Evolutionary conservation across 2,797 vertebrate species (phyloP).

Genomic region (Botia almorhae): DNA sequence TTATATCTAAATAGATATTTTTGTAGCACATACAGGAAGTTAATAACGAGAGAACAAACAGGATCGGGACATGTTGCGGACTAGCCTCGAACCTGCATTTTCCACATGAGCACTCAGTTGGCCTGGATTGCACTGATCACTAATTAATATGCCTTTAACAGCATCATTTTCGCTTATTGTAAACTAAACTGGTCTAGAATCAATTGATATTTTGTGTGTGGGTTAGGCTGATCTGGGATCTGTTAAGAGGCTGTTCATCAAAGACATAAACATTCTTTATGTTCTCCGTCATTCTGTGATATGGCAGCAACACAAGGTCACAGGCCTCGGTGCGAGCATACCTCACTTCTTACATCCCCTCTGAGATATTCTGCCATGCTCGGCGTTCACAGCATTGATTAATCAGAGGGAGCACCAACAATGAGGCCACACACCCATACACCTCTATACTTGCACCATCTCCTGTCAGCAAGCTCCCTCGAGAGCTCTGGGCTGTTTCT

Average conservation of each 20-base stretch:
- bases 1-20: neutral
- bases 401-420: conserved; percentile 48
- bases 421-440: conserved; percentile 45
- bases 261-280: conserved; percentile 14
- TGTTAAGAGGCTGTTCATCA: neutral
- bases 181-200: neutral
- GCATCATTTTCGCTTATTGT: neutral
- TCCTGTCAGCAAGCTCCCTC: conserved; percentile 9
- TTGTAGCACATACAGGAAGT: neutral
- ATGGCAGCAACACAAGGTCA: neutral
- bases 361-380: conserved; percentile 37
- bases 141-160: neutral
- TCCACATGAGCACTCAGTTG: neutral
- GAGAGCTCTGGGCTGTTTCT: conserved; percentile 45
- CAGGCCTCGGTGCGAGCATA: conserved; percentile 3
- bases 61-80: neutral
- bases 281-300: conserved; percentile 20
- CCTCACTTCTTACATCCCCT: conserved; percentile 40
- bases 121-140: neutral
- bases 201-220: neutral
- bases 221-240: neutral
- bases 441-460: conserved; percentile 25
- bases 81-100: neutral
- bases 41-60: neutral
- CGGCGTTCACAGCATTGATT: conserved; percentile 53